These are phyloP conservation scores for Latrodectus hesperus DNA, from an alignment of 2,888 invertebrate species.

Conservation along the genomic window DNA sequence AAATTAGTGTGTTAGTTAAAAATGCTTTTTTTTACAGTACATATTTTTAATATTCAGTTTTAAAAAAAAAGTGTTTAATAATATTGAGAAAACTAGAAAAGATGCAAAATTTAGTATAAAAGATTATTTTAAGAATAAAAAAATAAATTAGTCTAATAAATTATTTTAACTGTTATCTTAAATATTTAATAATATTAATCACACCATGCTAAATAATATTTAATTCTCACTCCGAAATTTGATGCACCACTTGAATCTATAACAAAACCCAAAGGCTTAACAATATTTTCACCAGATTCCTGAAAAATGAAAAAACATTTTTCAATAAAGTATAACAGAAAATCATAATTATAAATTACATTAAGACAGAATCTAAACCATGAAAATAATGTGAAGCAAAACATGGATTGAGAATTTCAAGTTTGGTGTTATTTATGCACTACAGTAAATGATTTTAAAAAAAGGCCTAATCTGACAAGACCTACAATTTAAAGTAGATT, in stretches of 20 bases:
- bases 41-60: too few species aligned
- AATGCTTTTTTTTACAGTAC: too few species aligned
- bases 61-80: too few species aligned
- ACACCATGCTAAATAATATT: neutral
- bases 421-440: too few species aligned
- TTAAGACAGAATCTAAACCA: neutral
- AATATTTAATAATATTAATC: neutral
- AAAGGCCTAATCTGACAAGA: neutral
- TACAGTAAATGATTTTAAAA: too few species aligned
- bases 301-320: slow-evolving; percentile 8
- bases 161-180: neutral
- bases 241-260: slow-evolving; percentile 27
- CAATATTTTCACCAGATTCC: slow-evolving; percentile 37
- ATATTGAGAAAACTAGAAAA: neutral
- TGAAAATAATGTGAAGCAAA: neutral
- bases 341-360: neutral
- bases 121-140: neutral
- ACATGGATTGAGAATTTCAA: too few species aligned
- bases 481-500: neutral
- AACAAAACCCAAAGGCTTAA: slow-evolving; percentile 55
- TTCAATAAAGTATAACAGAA: neutral
- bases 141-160: neutral
- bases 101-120: neutral
- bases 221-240: slow-evolving; percentile 28
- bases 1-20: too few species aligned